phyloP scores from a whole-genome alignment of 2,888 invertebrate genomes.

The Pyrochroa serraticornis region DNA sequence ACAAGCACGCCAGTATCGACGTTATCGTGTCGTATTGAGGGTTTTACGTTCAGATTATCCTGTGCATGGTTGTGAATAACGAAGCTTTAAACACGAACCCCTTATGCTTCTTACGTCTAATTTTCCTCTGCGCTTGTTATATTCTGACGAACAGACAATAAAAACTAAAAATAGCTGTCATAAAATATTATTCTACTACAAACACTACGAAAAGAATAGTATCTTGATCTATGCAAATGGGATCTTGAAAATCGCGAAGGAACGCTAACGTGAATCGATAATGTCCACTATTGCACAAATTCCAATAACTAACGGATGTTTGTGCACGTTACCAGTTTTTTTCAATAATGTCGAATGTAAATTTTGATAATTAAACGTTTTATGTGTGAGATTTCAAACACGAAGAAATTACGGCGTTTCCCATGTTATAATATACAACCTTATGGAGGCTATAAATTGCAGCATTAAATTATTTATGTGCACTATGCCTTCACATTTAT shows the following conservation, averaged over 20 bases:
- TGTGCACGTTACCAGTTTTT: no score
- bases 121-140: slow-evolving; percentile 18
- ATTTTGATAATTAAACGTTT: slow-evolving; percentile 24
- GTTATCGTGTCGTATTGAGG: no score
- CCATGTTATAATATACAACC: slow-evolving; percentile 24
- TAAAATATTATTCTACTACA: slow-evolving; percentile 27
- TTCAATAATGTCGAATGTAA: slow-evolving; percentile 23
- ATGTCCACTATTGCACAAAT: no score
- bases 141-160: slow-evolving; percentile 25
- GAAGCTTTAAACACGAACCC: slow-evolving; percentile 19
- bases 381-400: slow-evolving; percentile 22
- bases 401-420: slow-evolving; percentile 23
- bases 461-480: slow-evolving; percentile 21
- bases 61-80: no score
- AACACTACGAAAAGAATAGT: slow-evolving; percentile 27
- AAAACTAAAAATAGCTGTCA: slow-evolving; percentile 25
- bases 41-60: no score
- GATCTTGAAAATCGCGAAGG: slow-evolving; percentile 13
- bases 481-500: slow-evolving; percentile 20
- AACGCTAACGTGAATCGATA: neutral
- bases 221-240: slow-evolving; percentile 29
- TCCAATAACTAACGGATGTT: no score
- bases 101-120: slow-evolving; percentile 22
- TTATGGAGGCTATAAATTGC: slow-evolving; percentile 18
- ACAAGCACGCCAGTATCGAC: no score